phyloP scores from a whole-genome alignment of 2,888 invertebrate genomes.

The Hedychridium roseum region DNA sequence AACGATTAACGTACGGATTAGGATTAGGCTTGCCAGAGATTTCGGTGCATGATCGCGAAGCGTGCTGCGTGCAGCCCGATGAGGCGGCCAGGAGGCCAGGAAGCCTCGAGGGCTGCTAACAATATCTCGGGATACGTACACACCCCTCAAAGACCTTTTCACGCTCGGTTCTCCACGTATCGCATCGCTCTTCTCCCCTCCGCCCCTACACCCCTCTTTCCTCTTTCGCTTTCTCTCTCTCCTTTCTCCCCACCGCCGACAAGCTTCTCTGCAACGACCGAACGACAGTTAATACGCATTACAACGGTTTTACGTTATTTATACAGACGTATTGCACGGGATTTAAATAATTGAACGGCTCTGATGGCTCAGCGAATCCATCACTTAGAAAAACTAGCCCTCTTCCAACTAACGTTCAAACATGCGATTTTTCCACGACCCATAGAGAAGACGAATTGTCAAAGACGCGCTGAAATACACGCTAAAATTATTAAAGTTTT shows the following conservation, averaged over 20 bases:
- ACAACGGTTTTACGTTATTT: constrained; percentile 60
- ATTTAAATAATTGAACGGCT: constrained; percentile 57
- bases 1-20: constrained; percentile 62
- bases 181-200: constrained; percentile 35
- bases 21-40: constrained; percentile 55
- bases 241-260: neutral
- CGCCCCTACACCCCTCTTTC: constrained; percentile 13
- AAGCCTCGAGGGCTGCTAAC: constrained; percentile 7
- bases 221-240: constrained; percentile 6
- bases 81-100: neutral
- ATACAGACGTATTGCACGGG: constrained; percentile 43
- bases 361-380: constrained; percentile 29
- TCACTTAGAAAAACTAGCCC: too few species aligned
- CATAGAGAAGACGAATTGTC: too few species aligned
- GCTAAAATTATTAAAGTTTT: too few species aligned
- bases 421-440: too few species aligned
- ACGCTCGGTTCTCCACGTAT: constrained; percentile 48
- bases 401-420: too few species aligned
- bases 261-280: neutral
- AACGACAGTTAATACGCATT: constrained; percentile 50
- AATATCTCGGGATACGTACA: constrained; percentile 30
- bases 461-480: too few species aligned
- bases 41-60: constrained; percentile 35
- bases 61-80: constrained; percentile 14
- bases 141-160: constrained; percentile 34